Percentiles rank a stretch among this genome's conserved stretches.
Conservation (phyloP, 2,797 vertebrate species). For the Tinamus major region DNA sequence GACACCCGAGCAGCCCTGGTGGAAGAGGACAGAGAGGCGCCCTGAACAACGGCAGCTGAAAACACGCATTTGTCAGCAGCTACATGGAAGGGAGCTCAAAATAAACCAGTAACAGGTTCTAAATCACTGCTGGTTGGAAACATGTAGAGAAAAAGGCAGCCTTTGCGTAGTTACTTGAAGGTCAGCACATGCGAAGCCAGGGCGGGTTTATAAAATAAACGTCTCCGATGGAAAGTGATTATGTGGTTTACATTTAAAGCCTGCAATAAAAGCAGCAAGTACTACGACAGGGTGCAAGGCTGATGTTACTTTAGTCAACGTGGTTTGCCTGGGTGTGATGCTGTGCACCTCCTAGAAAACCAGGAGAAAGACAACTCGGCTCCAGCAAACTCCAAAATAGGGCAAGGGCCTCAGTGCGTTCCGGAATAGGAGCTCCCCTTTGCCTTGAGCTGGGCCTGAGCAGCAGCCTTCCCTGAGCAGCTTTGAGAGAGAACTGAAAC, state of each 20-base stretch:
- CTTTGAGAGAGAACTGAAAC: background rate
- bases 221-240: background rate
- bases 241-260: background rate
- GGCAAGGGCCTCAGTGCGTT: background rate
- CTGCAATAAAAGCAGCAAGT: background rate
- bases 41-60: background rate
- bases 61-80: background rate
- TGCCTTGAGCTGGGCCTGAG: background rate
- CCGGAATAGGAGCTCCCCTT: background rate
- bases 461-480: background rate
- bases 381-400: background rate
- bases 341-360: fast-evolving
- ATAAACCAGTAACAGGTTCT: background rate
- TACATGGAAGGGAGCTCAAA: background rate
- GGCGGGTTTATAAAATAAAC: background rate
- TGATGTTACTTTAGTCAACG: background rate
- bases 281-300: background rate
- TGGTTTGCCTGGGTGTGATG: background rate
- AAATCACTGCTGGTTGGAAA: background rate
- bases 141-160: fast-evolving
- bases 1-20: background rate
- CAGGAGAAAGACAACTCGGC: background rate
- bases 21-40: background rate
- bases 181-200: background rate
- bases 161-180: background rate